Evolutionary conservation across 2,888 invertebrate species (phyloP), one percentile per base, ranked within the genome.

Genomic region (Epiperipatus broadwayi): DNA sequence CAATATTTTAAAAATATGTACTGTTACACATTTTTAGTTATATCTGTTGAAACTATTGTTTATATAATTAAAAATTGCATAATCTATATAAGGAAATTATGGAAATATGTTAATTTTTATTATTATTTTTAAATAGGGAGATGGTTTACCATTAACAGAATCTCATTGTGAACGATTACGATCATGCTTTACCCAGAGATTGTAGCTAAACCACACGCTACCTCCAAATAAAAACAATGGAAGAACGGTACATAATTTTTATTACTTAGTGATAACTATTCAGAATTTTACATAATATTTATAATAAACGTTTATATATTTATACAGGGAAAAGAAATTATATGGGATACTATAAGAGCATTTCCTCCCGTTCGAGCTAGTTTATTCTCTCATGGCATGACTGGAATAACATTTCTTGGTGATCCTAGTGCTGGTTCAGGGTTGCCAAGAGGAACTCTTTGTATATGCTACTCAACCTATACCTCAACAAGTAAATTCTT

Each of bases 161-260:
- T 43, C 48, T 7, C 56, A 56, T 40, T 56, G 57, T 42, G 52
- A 54, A 36, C 47, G 53, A 37, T 46, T 59, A 40, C 46, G 59
- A 16, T n/a, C n/a, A 50, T 57, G 47, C 43, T 59, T 27, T 59
- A 59, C n/a, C n/a, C 47, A 44, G 58, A 36, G 60, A 60, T 45
- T 59, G 58, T 49, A n/a, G 57, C 57, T 19, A 58, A 59, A 43
- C 60, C 60, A 12, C 59, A n/a, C 59, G 1, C 53, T 56, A 18
- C 55, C 58, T 12, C 54, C 54, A 8, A 53, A 48, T 43, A 56
- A n/a, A 54, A 39, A 44, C 49, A 5, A 48, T 50, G 42, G 49
- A 44, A 33, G 48, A 50, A n/a, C n/a, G n/a, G n/a, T n/a, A n/a
- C n/a, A n/a, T n/a, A n/a, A n/a, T n/a, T n/a, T n/a, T n/a, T n/a